Percentiles rank a stretch among this genome's conserved stretches.
Evolutionary conservation across 2,113 vertebrate species (phyloP).

Genomic region (Lepidothrix coronata): DNA sequence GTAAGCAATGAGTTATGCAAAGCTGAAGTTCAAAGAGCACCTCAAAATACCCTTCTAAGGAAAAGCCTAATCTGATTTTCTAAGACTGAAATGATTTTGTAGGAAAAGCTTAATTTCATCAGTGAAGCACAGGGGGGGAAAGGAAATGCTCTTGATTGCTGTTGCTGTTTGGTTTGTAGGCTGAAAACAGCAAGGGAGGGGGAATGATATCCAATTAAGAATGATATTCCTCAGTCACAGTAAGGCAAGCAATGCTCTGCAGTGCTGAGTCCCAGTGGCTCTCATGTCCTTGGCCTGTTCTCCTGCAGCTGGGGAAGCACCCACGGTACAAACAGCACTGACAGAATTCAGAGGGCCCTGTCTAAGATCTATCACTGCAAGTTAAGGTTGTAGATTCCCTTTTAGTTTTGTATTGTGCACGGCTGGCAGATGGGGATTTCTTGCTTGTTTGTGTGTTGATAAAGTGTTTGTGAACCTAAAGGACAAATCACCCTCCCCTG

Average conservation of each 20-base stretch:
- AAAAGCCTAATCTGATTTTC: neutral
- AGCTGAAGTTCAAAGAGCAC: neutral
- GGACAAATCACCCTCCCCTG: conserved; percentile 9
- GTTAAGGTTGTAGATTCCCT: neutral
- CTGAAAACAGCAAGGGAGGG: neutral
- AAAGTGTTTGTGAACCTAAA: neutral
- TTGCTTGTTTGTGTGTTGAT: neutral
- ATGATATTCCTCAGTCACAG: neutral
- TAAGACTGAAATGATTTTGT: neutral
- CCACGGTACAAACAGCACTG: neutral
- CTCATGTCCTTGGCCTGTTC: neutral
- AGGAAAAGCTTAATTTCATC: neutral
- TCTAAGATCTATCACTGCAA: neutral
- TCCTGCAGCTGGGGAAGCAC: neutral
- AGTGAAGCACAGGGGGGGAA: neutral
- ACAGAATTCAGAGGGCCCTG: neutral
- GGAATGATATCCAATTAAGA: neutral
- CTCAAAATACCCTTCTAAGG: neutral
- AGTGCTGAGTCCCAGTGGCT: neutral
- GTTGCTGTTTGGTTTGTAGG: neutral
- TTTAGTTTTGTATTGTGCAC: neutral
- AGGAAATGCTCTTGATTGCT: neutral
- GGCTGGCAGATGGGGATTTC: neutral
- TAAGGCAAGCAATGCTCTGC: neutral
- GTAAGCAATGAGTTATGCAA: neutral